Base-by-base conservation (phyloP, 2,888 invertebrate species). In the Ormyrus rosae region DNA sequence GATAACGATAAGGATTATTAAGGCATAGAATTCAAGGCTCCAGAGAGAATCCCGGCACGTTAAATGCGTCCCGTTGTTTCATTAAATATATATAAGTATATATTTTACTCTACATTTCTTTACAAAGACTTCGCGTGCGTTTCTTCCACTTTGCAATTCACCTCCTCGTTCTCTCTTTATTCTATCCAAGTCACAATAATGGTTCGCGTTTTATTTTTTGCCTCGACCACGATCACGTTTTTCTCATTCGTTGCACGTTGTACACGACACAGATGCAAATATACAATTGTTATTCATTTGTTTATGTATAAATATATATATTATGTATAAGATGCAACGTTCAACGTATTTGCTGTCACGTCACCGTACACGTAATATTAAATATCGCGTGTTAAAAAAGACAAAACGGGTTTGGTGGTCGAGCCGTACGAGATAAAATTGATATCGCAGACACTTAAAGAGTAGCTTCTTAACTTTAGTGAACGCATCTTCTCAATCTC, bases 21-120 rank as follows among this genome's bases (percentile, higher is more conserved):
- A 88, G 87, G 87, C 87, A 88, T 87, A 87, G 86, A 86, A 84
- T 82, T 86, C 85, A 86, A 86, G 86, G 86, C 86, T 86, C 84
- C 84, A 85, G 84, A 85, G 85, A 80, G 80, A 80, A 79, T 79
- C 60, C 80, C 80, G 82, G 82, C 80, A 81, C 83, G 81, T 80
- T 78, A 56, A 58, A 80, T 72, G 78, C 75, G 75, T 75, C 74
- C 82, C 80, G 68, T 53, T 73, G 46, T 80, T 82, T 80, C 63
- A 60, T 73, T 78, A 71, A 78, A 78, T 79, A 82, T 76, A 80
- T 63, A 77, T 69, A 51, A 53, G 11, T 78, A 63, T 78, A 68
- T 70, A 78, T 46, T 13, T 67, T 69, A 50, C 69, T 70, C 73
- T 81, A 77, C 55, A 73, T 65, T 77, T 71, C 50, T 75, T 77